phyloP scores from a whole-genome alignment of 2,888 invertebrate genomes.

The Eupithecia tripunctaria region DNA sequence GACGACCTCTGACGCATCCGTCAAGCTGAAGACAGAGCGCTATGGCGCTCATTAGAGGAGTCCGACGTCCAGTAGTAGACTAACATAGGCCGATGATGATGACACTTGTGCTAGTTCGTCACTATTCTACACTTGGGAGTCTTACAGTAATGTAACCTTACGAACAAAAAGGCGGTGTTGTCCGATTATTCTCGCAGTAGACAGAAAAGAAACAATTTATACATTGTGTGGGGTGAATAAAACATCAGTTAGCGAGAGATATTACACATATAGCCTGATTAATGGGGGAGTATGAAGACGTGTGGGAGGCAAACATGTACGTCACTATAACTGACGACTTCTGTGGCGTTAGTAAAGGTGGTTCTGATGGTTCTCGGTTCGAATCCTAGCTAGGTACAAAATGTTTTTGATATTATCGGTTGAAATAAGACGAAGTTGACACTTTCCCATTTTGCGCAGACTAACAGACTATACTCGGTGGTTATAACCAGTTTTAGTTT shows the following conservation, averaged over 20 bases:
- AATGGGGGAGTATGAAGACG: constrained; percentile 67
- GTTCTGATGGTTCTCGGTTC: neutral
- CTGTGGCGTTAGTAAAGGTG: neutral
- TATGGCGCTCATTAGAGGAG: too few relatives aligned
- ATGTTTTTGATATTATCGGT: too few relatives aligned
- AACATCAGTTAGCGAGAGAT: constrained; percentile 69
- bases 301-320: constrained; percentile 46
- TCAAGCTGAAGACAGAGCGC: too few relatives aligned
- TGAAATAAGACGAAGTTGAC: too few relatives aligned
- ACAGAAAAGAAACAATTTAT: constrained; percentile 62
- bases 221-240: constrained; percentile 62
- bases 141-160: neutral
- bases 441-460: too few relatives aligned
- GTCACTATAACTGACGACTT: neutral
- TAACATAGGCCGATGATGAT: too few relatives aligned
- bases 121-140: neutral
- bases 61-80: too few relatives aligned
- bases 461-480: too few relatives aligned
- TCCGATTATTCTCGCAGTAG: constrained; percentile 48
- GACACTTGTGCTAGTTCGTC: neutral
- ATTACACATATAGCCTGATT: constrained; percentile 72
- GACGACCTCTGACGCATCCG: too few relatives aligned
- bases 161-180: constrained; percentile 15
- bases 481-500: too few relatives aligned
- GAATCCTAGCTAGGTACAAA: neutral